Percentiles rank a stretch among this genome's conserved stretches.
phyloP scores from a whole-genome alignment of 2,888 invertebrate species.

The Limenitis camilla region DNA sequence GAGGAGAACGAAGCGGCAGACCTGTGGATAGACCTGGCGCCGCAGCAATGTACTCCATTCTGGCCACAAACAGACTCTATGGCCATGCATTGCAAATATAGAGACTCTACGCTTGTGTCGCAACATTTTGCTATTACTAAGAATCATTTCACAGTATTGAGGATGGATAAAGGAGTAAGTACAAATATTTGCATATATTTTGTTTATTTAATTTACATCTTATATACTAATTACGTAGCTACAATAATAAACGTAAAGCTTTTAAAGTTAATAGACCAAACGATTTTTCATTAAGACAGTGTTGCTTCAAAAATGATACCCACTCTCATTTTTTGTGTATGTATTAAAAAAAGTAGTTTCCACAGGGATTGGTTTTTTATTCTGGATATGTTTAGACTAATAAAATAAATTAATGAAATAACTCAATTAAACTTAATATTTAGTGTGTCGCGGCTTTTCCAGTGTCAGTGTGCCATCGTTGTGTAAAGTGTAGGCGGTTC shows the following conservation, averaged over 20 bases:
- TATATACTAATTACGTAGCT: too few species aligned
- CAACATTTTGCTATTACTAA: conserved; percentile 84
- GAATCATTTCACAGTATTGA: conserved; percentile 81
- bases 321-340: too few species aligned
- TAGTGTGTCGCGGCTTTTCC: conserved; percentile 38
- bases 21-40: conserved; percentile 84
- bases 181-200: conserved; percentile 35
- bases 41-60: conserved; percentile 81
- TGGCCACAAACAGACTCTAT: conserved; percentile 89
- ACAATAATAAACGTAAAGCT: too few species aligned
- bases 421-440: conserved; percentile 16
- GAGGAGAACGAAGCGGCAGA: conserved; percentile 90
- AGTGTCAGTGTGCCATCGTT: conserved; percentile 57
- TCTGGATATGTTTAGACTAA: not conserved
- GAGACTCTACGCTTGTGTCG: conserved; percentile 83
- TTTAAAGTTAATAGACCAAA: too few species aligned
- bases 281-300: too few species aligned
- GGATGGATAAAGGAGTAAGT: conserved; percentile 88
- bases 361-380: too few species aligned
- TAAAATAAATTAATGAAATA: conserved; percentile 6
- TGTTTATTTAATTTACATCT: not conserved
- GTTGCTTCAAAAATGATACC: too few species aligned
- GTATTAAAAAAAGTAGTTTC: too few species aligned
- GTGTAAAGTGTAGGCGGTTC: conserved; percentile 60
- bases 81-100: conserved; percentile 86